A percentile compares a stretch with the other conserved stretches of the same genome.
Evolutionary conservation across 2,113 vertebrate species (phyloP).

Genomic region (Myotis yumanensis): DNA sequence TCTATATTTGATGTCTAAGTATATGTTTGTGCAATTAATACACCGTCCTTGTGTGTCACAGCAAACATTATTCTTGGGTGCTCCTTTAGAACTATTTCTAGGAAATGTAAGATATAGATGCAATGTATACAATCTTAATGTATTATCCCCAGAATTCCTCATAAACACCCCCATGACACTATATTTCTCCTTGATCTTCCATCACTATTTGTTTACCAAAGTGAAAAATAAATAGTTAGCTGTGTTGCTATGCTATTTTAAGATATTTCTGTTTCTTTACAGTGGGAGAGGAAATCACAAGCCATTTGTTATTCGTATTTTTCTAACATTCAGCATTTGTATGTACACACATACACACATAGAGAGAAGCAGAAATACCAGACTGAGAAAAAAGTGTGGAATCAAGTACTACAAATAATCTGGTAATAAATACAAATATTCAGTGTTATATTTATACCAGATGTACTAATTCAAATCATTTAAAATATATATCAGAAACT

Average conservation of each 20-base stretch:
- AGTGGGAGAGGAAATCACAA: background rate
- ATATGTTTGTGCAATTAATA: slow-evolving; percentile 16
- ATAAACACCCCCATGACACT: background rate
- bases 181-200: background rate
- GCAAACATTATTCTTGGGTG: background rate
- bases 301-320: background rate
- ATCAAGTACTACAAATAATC: background rate
- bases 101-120: background rate
- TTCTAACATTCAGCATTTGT: background rate
- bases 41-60: background rate
- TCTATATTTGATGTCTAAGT: slow-evolving; percentile 12
- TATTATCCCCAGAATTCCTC: background rate
- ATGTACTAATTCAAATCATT: background rate
- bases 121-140: slow-evolving; percentile 43
- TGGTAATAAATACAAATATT: background rate
- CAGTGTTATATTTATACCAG: background rate
- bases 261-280: background rate
- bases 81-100: background rate
- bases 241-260: background rate
- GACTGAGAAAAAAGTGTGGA: background rate
- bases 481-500: background rate
- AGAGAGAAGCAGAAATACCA: background rate
- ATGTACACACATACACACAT: background rate
- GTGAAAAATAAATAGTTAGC: slow-evolving; percentile 10
- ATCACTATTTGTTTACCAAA: background rate